These are phyloP conservation scores for Macropus fuliginosus DNA, from an alignment of 2,797 vertebrate species.

Conservation along the genomic window DNA sequence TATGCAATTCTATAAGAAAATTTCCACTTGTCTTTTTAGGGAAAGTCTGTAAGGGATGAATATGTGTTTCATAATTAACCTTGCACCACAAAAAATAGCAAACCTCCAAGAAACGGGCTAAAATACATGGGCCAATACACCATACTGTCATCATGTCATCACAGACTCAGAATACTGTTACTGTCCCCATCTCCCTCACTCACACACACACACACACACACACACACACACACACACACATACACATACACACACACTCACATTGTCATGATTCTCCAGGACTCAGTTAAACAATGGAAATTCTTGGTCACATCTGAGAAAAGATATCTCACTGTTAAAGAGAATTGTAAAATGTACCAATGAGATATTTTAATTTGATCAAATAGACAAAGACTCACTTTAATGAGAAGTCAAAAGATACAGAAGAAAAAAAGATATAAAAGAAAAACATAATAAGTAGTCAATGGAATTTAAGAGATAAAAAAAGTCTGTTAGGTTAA, in stretches of 20 bases:
- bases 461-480: conserved; percentile 13
- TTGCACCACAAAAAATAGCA: not conserved
- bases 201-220: not conserved
- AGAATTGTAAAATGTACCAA: not conserved
- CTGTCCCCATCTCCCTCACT: not conserved
- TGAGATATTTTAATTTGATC: not conserved
- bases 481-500: not conserved
- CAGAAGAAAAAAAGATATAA: not conserved
- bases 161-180: not conserved
- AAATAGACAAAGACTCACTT: not conserved
- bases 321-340: not conserved
- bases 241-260: not conserved
- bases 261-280: not conserved
- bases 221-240: not conserved
- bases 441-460: not conserved
- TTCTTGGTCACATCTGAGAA: not conserved
- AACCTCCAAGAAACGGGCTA: not conserved
- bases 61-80: not conserved
- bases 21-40: not conserved
- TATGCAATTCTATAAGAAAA: not conserved
- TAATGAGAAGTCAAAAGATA: not conserved
- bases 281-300: not conserved
- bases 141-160: not conserved
- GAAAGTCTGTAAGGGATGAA: not conserved
- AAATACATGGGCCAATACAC: not conserved